Evolutionary conservation across 2,888 invertebrate species (phyloP).

Genomic region (Margaritifera margaritifera): DNA sequence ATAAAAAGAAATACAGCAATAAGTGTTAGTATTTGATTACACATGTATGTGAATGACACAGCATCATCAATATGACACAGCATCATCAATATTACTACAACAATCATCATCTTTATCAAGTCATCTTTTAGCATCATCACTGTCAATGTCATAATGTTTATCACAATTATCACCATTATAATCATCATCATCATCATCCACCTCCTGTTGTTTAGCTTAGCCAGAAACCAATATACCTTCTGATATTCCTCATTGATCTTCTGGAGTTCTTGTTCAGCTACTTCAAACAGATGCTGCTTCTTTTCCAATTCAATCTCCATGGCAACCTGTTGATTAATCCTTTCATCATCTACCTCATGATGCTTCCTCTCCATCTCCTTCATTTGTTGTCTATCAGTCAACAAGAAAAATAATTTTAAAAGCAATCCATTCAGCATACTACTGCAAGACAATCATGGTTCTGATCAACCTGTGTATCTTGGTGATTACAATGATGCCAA

Average conservation of each 20-base stretch:
- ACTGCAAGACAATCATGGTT: neutral
- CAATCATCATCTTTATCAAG: too few relatives aligned
- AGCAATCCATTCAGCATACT: neutral
- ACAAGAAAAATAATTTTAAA: neutral
- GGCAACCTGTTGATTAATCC: conserved; percentile 76
- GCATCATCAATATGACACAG: too few relatives aligned
- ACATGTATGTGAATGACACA: too few relatives aligned
- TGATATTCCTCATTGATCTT: conserved; percentile 39
- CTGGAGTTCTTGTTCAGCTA: conserved; percentile 51
- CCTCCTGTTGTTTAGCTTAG: neutral
- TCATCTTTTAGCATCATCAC: too few relatives aligned
- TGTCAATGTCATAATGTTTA: too few relatives aligned
- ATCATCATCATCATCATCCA: neutral
- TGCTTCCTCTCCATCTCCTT: conserved; percentile 61
- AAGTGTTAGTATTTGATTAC: too few relatives aligned
- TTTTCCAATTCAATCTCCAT: conserved; percentile 52
- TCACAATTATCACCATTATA: too few relatives aligned
- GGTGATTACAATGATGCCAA: neutral
- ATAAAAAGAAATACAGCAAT: neutral
- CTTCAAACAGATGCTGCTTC: conserved; percentile 50
- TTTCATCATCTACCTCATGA: conserved; percentile 75
- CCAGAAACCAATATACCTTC: conserved; percentile 23
- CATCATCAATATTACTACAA: too few relatives aligned
- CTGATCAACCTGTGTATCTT: neutral
- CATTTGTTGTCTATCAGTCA: conserved; percentile 52